Conservation (phyloP, 1,140 invertebrate species). For the Eueides isabella region DNA sequence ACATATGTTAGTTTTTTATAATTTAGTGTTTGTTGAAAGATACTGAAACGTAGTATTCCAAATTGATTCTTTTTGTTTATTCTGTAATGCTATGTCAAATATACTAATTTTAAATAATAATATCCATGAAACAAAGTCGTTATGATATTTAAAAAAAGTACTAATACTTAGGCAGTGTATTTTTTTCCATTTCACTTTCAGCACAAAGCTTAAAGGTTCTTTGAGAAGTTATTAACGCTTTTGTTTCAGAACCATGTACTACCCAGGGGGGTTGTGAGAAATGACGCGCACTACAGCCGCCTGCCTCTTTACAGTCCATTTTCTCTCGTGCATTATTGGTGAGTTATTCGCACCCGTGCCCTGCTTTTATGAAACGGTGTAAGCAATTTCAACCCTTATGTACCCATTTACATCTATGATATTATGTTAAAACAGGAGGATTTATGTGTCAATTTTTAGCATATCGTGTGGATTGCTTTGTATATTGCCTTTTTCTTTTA, state of each 20-base stretch:
- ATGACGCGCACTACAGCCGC: conserved; percentile 66
- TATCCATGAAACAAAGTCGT: no score
- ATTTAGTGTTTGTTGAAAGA: no score
- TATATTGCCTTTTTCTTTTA: not conserved
- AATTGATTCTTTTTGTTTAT: no score
- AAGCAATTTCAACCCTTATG: conserved; percentile 40
- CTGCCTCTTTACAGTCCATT: conserved; percentile 74
- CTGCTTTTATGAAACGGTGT: conserved; percentile 25
- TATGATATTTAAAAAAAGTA: not conserved
- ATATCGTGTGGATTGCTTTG: conserved; percentile 15
- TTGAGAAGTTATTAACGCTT: conserved; percentile 68
- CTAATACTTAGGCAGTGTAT: not conserved
- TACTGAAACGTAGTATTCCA: no score
- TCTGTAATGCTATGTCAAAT: no score
- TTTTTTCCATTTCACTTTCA: conserved; percentile 34
- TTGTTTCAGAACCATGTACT: conserved; percentile 74
- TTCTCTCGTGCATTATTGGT: conserved; percentile 75
- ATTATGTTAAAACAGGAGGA: conserved; percentile 25
- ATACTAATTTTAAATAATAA: no score
- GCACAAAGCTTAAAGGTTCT: conserved; percentile 42
- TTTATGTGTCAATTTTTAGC: conserved; percentile 29
- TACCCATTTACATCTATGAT: conserved; percentile 26
- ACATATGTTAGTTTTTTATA: no score
- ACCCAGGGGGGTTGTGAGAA: conserved; percentile 50
- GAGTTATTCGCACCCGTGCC: conserved; percentile 48